Evolutionary conservation across 1,140 invertebrate genomes (phyloP), one percentile per base, ranked within the genome.

Genomic region (Micrasema minimum): DNA sequence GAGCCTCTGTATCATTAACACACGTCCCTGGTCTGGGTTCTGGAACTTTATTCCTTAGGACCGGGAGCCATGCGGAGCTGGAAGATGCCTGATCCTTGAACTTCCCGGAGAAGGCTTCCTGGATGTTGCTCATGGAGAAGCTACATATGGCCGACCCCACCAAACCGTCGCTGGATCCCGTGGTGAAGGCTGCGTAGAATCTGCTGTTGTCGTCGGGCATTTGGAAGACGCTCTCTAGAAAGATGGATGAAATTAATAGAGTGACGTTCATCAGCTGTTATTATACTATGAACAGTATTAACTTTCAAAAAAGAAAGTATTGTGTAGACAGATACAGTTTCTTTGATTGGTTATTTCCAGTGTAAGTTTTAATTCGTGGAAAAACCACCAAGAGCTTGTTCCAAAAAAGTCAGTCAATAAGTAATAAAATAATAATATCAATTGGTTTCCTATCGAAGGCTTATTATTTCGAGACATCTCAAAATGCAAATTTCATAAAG

Each of bases 141-240:
- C 92, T 92, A 82, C 95, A 97, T 68, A 97, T 90, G 1, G 95
- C 95, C 1, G 94, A 96, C 6, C 94, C 94, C 77, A 91, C 90
- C 55, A 96, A 88, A 11, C 93, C 93, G 78, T 95, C 94, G 69
- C 91, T 93, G 11, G 91, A 92, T n/a, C 83, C 83, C 22, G 94
- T 96, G 65, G 92, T 96, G 80, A 97, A 96, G 2, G 94, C 92
- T 37, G 92, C 94, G 82, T 96, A 96, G 82, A 96, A 95, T 73
- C 90, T 88, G 72, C 86, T 91, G 76, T 94, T 88, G 76, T 94
- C 89, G 66, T 89, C 89, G 65, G 93, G 91, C 81, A 94, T 90
- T 86, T 94, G 89, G 82, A 93, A 91, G 66, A 95, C 90, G 72
- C 91, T 91, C 82, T 96, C 93, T 95, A 85, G 55, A 86, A 75